A percentile compares a stretch with the other conserved stretches of the same genome.
phyloP scores from a whole-genome alignment of 2,113 vertebrate genomes.

The Mionectes macconnelli region DNA sequence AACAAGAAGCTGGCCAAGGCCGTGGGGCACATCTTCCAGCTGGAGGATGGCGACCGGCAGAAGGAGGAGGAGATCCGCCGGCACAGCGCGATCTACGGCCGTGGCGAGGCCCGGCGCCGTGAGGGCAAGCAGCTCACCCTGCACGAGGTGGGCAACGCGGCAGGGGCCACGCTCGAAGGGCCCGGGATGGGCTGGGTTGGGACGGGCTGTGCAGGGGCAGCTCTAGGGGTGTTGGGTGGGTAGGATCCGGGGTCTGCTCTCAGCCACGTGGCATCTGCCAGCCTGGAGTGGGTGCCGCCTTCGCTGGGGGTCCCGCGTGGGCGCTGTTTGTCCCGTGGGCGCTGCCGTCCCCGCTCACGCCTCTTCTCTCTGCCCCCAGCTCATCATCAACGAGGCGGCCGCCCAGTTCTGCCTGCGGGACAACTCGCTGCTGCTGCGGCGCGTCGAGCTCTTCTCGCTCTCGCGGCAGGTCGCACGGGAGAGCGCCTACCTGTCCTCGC shows the following conservation, averaged over 20 bases:
- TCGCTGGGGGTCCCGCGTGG: not conserved
- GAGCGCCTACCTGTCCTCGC: constrained; percentile 91
- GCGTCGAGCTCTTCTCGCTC: constrained; percentile 93
- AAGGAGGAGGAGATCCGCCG: constrained; percentile 95
- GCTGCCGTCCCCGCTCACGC: not conserved
- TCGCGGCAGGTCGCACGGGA: constrained; percentile 92
- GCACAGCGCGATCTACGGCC: constrained; percentile 94
- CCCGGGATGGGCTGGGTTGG: not conserved
- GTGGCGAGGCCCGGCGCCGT: constrained; percentile 90
- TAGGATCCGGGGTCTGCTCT: not conserved
- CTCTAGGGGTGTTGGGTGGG: not conserved
- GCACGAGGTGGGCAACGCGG: constrained; percentile 83
- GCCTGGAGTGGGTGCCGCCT: not conserved
- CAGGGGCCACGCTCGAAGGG: accelerated
- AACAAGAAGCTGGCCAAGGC: constrained; percentile 94
- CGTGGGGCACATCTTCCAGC: constrained; percentile 92
- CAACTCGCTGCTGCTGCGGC: constrained; percentile 88
- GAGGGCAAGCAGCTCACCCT: constrained; percentile 94
- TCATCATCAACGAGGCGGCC: constrained; percentile 95
- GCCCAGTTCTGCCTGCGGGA: constrained; percentile 96
- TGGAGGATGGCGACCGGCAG: constrained; percentile 83
- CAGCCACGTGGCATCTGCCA: not conserved
- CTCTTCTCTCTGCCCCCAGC: constrained; percentile 65
- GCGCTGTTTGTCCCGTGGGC: not conserved
- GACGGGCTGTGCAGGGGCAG: accelerated